These are phyloP conservation scores for Patiria pectinifera DNA, from an alignment of 53 echinoderm and acorn worm species.

Conservation along the genomic window DNA sequence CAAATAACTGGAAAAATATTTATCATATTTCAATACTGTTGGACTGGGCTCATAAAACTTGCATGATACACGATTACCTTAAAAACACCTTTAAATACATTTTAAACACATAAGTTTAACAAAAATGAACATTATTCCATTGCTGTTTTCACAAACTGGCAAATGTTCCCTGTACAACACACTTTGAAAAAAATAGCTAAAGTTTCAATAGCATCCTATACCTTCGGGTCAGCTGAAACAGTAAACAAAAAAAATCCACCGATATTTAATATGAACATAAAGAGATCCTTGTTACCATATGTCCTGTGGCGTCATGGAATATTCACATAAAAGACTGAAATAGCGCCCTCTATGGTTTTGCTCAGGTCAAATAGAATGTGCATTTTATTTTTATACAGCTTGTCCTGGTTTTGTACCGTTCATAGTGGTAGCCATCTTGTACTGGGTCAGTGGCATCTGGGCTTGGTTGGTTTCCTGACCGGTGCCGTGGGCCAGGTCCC, in stretches of 20 bases:
- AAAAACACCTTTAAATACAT: neutral
- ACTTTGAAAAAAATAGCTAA: neutral
- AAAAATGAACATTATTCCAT: too few relatives aligned
- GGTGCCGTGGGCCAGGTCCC: constrained; percentile 22
- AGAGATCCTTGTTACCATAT: neutral
- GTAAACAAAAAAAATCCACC: neutral
- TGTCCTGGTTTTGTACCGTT: constrained; percentile 52
- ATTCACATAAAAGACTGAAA: neutral
- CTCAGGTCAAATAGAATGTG: neutral
- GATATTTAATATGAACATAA: neutral
- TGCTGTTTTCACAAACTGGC: too few relatives aligned
- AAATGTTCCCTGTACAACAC: too few relatives aligned
- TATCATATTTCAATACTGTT: neutral
- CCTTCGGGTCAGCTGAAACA: neutral
- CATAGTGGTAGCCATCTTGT: constrained; percentile 18
- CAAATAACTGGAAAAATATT: neutral
- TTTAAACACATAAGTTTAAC: too few relatives aligned
- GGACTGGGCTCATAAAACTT: neutral
- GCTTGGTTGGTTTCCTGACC: constrained; percentile 17
- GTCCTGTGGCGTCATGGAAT: neutral
- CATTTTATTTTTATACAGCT: constrained; percentile 29
- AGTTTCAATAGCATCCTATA: neutral
- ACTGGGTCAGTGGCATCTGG: constrained; percentile 19
- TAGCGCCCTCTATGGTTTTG: neutral
- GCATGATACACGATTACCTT: neutral